Base-by-base conservation (phyloP, 2,888 invertebrate genomes). In the Macrophya annulata region DNA sequence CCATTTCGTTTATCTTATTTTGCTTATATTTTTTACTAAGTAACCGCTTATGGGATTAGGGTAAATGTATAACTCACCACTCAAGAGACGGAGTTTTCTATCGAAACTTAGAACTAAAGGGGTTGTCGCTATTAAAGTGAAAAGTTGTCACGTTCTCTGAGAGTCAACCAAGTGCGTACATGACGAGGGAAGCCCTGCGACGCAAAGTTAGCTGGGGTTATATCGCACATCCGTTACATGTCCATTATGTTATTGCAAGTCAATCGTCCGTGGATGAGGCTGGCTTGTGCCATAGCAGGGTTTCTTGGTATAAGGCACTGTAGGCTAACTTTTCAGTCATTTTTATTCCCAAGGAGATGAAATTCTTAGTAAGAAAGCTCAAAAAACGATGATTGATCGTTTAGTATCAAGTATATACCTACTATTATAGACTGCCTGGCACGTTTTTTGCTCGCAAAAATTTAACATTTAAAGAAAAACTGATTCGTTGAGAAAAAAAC, bases 231-330 rank as follows among this genome's bases (percentile, higher is more conserved):
- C 83, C 65, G 68, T 83, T 83, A 71, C 83, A 68, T 68, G 71
- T 83, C 71, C 71, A 83, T 83, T 83, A 83, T 51, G 48, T 68
- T 65, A 68, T 83, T 71, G 68, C 83, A 71, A 71, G 68, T 83
- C 51, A 83, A 83, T 83, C 51, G 71, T 68, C 31, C 83, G 68
- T 83, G 37, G 9, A 10, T 48, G 21, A 83, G 48, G 62, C 40
- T 51, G 81, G 25, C 43, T 81, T 51, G 59, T 43, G 48, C 8
- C 62, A 21, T 43, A n/a, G n/a, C 81, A 51, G 81, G 81, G 81
- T 81, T 81, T 81, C 81, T 81, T 43, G 12, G 59, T 62, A 21
- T 62, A 21, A 74, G 31, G 4, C 55, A 17, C 6, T 37, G 55
- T 15, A 77, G 15, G 77, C 51, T 1, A 9, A 45, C n/a, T 12